Base-by-base conservation (phyloP, 2,888 invertebrate genomes). In the Myathropa florea region DNA sequence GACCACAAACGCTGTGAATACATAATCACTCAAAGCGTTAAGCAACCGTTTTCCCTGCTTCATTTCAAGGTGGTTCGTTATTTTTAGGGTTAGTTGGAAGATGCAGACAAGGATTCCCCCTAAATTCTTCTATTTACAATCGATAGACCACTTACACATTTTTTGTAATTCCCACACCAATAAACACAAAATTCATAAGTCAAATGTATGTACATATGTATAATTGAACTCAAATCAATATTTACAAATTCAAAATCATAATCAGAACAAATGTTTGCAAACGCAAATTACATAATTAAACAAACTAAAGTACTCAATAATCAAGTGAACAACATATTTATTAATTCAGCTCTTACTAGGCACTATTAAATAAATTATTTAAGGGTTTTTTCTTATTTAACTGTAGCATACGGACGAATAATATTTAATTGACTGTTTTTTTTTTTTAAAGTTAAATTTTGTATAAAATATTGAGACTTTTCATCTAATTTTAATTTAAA, bases 391-490 rank as follows among this genome's bases (percentile, higher is more conserved):
- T 46, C 46, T 71, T 59, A 36, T 26, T 65, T 75, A n/a, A 73
- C 36, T 55, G 30, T 55, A 61, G 68, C 57, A 64, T 70, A 63
- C 36, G 21, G 26, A 57, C 28, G 39, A 59, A 30, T 46, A 60
- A 67, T n/a, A n/a, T 18, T 46, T 46, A 4, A 18, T 46, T 46
- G 46, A 46, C 46, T 46, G 18, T 46, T 18, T 46, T 46, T 18
- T 14, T 46, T 61, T 23, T 61, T 28, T 46, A 21, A 21, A 55
- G 26, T 28, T 63, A 39, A 39, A 26, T 9, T 18, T 70, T 33
- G 46, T 63, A 59, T 76, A 67, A 78, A 64, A 75, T 77, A 71
- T 77, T 82, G 82, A 76, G 82, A 65, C 76, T 82, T 75, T 70
- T 60, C 28, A 33, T 57, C 23, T 28, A 30, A 64, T 26, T 60